Conservation (phyloP, 1,140 invertebrate species). For the Drosophila bocki region DNA sequence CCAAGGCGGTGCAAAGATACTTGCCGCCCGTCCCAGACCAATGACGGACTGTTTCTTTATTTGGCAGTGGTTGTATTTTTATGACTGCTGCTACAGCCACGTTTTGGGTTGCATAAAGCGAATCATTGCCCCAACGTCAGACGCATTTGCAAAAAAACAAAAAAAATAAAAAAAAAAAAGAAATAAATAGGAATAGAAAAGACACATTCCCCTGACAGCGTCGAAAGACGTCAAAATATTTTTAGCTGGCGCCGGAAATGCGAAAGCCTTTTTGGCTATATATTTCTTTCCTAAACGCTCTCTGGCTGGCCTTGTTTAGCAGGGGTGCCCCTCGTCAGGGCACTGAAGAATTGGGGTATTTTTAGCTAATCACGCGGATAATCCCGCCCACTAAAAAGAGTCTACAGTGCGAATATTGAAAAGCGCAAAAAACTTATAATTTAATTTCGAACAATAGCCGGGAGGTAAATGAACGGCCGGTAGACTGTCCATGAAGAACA, state of each 20-base stretch:
- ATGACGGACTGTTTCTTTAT: constrained; percentile 59
- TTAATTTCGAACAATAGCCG: not conserved
- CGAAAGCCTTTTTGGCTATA: constrained; percentile 61
- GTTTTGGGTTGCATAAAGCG: constrained; percentile 51
- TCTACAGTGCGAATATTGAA: constrained; percentile 35
- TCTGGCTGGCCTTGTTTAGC: constrained; percentile 21
- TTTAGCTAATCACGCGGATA: constrained; percentile 75
- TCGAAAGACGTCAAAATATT: constrained; percentile 75
- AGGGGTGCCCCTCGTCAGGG: constrained; percentile 11
- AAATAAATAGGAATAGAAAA: constrained; percentile 23
- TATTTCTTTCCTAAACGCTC: constrained; percentile 23
- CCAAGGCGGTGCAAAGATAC: constrained; percentile 4
- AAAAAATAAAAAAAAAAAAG: constrained; percentile 29
- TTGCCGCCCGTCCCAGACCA: constrained; percentile 8
- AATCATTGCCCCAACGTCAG: constrained; percentile 32
- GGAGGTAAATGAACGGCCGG: constrained; percentile 10
- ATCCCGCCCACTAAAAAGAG: constrained; percentile 43
- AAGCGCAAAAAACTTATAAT: not conserved
- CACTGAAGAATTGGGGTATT: constrained; percentile 43
- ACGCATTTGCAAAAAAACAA: constrained; percentile 57
- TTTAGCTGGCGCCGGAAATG: constrained; percentile 80
- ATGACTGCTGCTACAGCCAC: constrained; percentile 38
- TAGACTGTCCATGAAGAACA: constrained; percentile 1
- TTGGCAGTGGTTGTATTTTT: constrained; percentile 33
- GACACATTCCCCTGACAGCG: constrained; percentile 28